Percentiles rank a stretch among this genome's conserved stretches.
phyloP scores from a whole-genome alignment of 2,888 invertebrate species.

The Venusia cambrica region DNA sequence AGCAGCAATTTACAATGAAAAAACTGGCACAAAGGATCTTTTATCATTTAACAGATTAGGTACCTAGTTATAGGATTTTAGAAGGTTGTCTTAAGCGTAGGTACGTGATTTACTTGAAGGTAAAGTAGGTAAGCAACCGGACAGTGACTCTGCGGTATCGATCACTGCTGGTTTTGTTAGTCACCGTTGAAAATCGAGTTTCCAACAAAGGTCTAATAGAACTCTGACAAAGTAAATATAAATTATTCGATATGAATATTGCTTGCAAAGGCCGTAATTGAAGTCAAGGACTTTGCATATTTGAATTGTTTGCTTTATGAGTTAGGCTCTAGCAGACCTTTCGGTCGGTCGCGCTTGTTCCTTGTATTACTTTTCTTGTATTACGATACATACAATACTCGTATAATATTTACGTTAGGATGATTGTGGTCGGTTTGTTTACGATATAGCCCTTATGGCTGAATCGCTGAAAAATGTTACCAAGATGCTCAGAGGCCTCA shows the following conservation, averaged over 20 bases:
- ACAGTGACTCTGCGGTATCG: conserved; percentile 28
- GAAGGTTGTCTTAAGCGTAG: too few species aligned
- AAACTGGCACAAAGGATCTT: too few species aligned
- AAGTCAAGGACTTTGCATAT: conserved; percentile 30
- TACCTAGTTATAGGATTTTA: too few species aligned
- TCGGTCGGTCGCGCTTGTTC: conserved; percentile 9
- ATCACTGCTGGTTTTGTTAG: conserved; percentile 29
- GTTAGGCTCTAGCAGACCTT: conserved; percentile 17
- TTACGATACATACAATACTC: too few species aligned
- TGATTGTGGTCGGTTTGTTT: too few species aligned
- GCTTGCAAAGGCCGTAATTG: conserved; percentile 27
- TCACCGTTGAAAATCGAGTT: conserved; percentile 28
- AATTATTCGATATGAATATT: conserved; percentile 19
- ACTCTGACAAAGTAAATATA: conserved; percentile 3
- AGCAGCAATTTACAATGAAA: too few species aligned
- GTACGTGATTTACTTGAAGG: neutral
- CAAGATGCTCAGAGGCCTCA: too few species aligned
- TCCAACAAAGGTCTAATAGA: conserved; percentile 27
- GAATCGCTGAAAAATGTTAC: too few species aligned
- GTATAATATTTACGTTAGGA: too few species aligned
- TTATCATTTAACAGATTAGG: too few species aligned
- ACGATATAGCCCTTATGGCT: too few species aligned
- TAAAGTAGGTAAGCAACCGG: conserved; percentile 19
- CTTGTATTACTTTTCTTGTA: too few species aligned
- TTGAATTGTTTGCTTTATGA: conserved; percentile 30